Evolutionary conservation across 1,140 invertebrate genomes (phyloP).

Genomic region (Ceratina australensis): DNA sequence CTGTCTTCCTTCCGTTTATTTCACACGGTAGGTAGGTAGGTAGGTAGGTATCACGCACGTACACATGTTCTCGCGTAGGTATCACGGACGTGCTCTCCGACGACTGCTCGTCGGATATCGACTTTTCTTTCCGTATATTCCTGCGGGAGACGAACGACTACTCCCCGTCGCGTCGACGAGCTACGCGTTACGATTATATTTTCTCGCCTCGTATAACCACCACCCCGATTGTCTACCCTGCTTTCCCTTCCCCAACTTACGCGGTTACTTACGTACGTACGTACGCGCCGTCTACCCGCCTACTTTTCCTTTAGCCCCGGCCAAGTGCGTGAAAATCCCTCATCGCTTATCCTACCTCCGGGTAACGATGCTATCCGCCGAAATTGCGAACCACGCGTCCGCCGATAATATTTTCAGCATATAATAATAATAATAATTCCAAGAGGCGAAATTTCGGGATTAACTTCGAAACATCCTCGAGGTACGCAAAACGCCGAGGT

Average conservation of each 20-base stretch:
- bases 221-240: conserved; percentile 42
- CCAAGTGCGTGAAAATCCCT: too few relatives aligned
- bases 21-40: conserved; percentile 6
- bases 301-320: too few relatives aligned
- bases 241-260: neutral
- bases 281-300: too few relatives aligned
- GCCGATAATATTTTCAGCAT: too few relatives aligned
- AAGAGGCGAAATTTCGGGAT: neutral
- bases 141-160: neutral
- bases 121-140: conserved; percentile 43
- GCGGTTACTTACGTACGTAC: neutral
- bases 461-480: too few relatives aligned
- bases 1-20: conserved; percentile 8
- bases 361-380: too few relatives aligned
- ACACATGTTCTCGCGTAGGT: conserved; percentile 27
- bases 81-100: conserved; percentile 30
- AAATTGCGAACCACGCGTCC: too few relatives aligned
- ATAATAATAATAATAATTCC: too few relatives aligned
- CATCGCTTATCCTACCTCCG: too few relatives aligned
- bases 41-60: neutral
- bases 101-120: conserved; percentile 51
- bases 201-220: conserved; percentile 57
- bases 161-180: conserved; percentile 24
- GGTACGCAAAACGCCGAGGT: neutral
- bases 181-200: conserved; percentile 63